phyloP scores from a whole-genome alignment of 2,888 invertebrate genomes.

The Apodemia hepburni region DNA sequence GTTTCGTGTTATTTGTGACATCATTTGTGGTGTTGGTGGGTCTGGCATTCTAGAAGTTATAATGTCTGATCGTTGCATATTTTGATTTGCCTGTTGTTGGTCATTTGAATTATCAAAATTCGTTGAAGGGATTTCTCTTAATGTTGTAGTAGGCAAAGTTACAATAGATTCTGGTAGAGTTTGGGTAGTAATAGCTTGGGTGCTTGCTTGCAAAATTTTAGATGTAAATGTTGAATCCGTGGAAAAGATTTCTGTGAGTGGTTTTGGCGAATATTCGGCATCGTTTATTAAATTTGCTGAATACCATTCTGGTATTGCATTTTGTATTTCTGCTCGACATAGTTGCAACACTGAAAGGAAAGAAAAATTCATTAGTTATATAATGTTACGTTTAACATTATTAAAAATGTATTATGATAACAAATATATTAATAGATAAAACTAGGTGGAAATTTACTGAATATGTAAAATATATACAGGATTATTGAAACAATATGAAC shows the following conservation, averaged over 20 bases:
- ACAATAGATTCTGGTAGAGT: conserved; percentile 23
- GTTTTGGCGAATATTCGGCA: conserved; percentile 55
- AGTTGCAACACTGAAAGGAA: conserved; percentile 66
- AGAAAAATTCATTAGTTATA: conserved; percentile 7
- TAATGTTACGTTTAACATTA: no score
- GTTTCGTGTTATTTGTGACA: conserved; percentile 21
- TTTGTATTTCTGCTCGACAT: conserved; percentile 59
- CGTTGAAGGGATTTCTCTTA: conserved; percentile 22
- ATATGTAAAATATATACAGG: no score
- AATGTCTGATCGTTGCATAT: neutral
- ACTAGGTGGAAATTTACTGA: no score
- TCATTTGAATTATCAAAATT: conserved; percentile 4
- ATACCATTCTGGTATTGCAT: conserved; percentile 58
- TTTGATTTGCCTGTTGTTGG: neutral
- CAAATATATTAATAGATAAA: no score
- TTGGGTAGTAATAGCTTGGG: conserved; percentile 5
- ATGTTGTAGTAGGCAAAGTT: conserved; percentile 23
- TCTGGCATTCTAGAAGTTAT: conserved; percentile 28
- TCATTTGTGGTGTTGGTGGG: conserved; percentile 23
- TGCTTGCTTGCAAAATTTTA: conserved; percentile 22
- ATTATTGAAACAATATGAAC: no score
- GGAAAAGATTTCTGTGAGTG: conserved; percentile 63
- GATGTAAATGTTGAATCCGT: conserved; percentile 51
- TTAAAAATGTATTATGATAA: no score
- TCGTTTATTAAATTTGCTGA: conserved; percentile 65